A percentile compares a stretch with the other conserved stretches of the same genome.
These are phyloP conservation scores for Phyllostomus hastatus DNA, from an alignment of 2,113 vertebrate species.

Conservation along the genomic window DNA sequence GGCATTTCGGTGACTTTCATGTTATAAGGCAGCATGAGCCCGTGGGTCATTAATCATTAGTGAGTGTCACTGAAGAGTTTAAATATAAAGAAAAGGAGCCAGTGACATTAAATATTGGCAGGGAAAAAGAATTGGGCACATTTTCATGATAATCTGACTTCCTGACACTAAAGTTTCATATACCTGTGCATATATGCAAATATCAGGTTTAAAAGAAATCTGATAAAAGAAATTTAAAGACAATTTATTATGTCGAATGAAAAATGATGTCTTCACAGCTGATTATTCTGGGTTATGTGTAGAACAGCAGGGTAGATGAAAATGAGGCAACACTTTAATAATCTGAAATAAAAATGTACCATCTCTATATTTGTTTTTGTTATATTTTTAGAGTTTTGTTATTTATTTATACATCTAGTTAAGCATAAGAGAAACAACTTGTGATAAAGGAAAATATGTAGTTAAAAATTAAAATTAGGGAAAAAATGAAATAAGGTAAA, in stretches of 20 bases:
- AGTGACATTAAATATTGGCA: conserved; percentile 53
- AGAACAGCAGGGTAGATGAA: not conserved
- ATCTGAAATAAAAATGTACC: not conserved
- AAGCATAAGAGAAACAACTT: not conserved
- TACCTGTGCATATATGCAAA: not conserved
- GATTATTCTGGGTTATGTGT: not conserved
- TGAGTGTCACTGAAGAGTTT: conserved; percentile 70
- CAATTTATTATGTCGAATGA: not conserved
- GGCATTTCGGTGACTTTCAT: conserved; percentile 75
- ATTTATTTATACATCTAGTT: not conserved
- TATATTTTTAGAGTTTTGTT: not conserved
- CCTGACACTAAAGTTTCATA: not conserved
- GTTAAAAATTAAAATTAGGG: not conserved
- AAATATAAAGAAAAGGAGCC: conserved; percentile 57
- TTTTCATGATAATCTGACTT: conserved; percentile 33
- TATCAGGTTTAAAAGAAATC: conserved; percentile 17
- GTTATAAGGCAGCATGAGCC: conserved; percentile 69
- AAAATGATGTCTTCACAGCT: not conserved
- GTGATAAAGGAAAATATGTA: not conserved
- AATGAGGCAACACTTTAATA: not conserved
- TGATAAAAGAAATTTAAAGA: not conserved
- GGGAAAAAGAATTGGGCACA: not conserved
- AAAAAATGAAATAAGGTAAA: not conserved
- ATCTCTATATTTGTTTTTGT: not conserved
- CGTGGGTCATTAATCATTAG: conserved; percentile 64